Evolutionary conservation across 2,888 invertebrate species (phyloP).

Genomic region (Spodoptera exigua): DNA sequence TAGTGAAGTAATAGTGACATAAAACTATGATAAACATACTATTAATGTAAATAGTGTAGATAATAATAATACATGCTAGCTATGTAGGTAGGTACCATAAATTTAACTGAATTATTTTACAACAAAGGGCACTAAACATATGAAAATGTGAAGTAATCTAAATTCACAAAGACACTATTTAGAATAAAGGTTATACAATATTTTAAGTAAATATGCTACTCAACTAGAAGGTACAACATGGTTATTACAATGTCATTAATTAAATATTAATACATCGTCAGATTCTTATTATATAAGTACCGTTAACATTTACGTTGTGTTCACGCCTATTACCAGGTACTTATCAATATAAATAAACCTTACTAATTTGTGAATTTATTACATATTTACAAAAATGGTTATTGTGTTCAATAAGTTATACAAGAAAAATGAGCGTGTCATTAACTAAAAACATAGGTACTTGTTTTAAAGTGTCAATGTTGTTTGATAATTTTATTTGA

Average conservation of each 20-base stretch:
- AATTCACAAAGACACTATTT: slow-evolving; percentile 39
- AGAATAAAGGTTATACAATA: slow-evolving; percentile 47
- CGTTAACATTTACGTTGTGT: slow-evolving; percentile 35
- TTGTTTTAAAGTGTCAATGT: background rate
- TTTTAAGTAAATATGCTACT: slow-evolving; percentile 64
- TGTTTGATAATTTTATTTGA: slow-evolving; percentile 7
- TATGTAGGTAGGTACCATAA: slow-evolving; percentile 52
- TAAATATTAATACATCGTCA: slow-evolving; percentile 21
- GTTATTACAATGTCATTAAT: slow-evolving; percentile 42
- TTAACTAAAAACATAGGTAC: slow-evolving; percentile 18
- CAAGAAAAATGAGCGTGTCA: slow-evolving; percentile 1
- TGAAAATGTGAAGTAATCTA: slow-evolving; percentile 47
- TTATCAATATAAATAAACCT: slow-evolving; percentile 52
- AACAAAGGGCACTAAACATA: slow-evolving; percentile 60
- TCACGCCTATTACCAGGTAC: slow-evolving; percentile 51
- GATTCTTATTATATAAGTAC: slow-evolving; percentile 40
- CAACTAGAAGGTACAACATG: slow-evolving; percentile 53
- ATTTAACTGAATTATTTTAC: slow-evolving; percentile 62
- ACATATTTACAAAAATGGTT: slow-evolving; percentile 70
- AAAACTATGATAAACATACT: slow-evolving; percentile 58
- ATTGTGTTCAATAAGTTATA: slow-evolving; percentile 19
- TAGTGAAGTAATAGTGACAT: slow-evolving; percentile 61
- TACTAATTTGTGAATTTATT: slow-evolving; percentile 62
- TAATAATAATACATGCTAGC: slow-evolving; percentile 59
- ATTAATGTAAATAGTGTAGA: slow-evolving; percentile 57